phyloP scores from a whole-genome alignment of 2,888 invertebrate species.

The Tethea ocularis region DNA sequence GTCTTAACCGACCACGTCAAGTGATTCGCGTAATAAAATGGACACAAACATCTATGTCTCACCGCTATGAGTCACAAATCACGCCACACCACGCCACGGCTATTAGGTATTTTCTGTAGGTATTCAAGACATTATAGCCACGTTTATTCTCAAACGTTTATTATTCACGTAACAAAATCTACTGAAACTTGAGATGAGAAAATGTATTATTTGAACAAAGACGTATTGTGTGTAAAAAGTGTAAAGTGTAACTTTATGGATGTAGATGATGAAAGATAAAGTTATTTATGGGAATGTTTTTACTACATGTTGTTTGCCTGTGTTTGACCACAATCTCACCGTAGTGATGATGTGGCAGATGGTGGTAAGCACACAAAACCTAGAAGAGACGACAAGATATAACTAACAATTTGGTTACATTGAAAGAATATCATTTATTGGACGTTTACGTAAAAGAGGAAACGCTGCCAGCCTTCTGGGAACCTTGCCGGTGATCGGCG shows the following conservation, averaged over 20 bases:
- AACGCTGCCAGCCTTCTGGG: no score
- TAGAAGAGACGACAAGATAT: no score
- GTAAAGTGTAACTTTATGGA: not conserved
- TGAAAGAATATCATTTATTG: no score
- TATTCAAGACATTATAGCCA: conserved; percentile 6
- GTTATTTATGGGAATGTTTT: not conserved
- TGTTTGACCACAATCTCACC: no score
- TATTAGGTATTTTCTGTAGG: not conserved
- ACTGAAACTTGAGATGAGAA: not conserved
- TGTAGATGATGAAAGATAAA: not conserved
- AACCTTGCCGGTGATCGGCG: no score
- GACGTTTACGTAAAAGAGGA: no score
- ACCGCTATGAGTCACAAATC: conserved; percentile 22
- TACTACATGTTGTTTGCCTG: no score
- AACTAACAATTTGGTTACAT: no score
- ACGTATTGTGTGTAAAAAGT: not conserved
- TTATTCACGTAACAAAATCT: not conserved
- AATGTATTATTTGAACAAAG: not conserved
- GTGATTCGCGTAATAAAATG: conserved; percentile 15
- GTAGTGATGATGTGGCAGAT: no score
- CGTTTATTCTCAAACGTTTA: conserved; percentile 3
- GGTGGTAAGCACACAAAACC: no score
- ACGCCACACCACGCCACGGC: not conserved
- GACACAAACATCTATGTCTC: conserved; percentile 17
- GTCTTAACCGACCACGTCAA: no score